Percentiles rank a stretch among this genome's conserved stretches.
phyloP scores from a whole-genome alignment of 2,797 vertebrate genomes.

The Philypnodon macrostomus region DNA sequence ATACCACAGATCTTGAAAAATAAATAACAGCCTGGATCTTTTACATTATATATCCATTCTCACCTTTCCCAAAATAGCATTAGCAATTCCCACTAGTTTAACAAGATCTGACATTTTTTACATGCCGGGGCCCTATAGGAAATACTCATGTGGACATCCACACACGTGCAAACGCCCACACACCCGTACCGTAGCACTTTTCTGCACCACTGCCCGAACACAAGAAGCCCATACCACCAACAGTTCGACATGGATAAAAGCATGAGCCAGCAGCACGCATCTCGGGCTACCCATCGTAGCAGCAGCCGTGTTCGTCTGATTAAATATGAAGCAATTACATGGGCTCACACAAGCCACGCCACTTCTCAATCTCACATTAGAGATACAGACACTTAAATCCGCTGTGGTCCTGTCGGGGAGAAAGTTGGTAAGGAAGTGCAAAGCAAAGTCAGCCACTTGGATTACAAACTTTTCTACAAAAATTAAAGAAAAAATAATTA shows the following conservation, averaged over 20 bases:
- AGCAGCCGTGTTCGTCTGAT: slow-evolving; percentile 58
- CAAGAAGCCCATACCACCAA: slow-evolving; percentile 72
- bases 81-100: slow-evolving; percentile 21
- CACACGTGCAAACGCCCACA: slow-evolving; percentile 15
- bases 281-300: slow-evolving; percentile 48
- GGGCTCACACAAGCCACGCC: slow-evolving; percentile 31
- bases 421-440: too few relatives aligned
- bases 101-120: slow-evolving; percentile 33
- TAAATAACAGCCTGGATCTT: neutral
- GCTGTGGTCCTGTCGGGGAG: too few relatives aligned
- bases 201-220: slow-evolving; percentile 74
- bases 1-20: slow-evolving; percentile 4
- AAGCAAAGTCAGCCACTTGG: too few relatives aligned
- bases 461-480: too few relatives aligned
- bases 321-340: slow-evolving; percentile 75
- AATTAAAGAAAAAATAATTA: too few relatives aligned
- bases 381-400: slow-evolving; percentile 3
- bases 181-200: slow-evolving; percentile 52
- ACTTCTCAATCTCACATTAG: slow-evolving; percentile 39
- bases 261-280: slow-evolving; percentile 46
- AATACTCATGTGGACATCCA: slow-evolving; percentile 2
- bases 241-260: slow-evolving; percentile 53
- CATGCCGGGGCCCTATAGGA: slow-evolving; percentile 20
- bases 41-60: slow-evolving; percentile 1
- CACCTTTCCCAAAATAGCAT: slow-evolving; percentile 31